Percentiles rank a stretch among this genome's conserved stretches.
phyloP scores from a whole-genome alignment of 2,888 invertebrate species.

The Meandrusa payeni region DNA sequence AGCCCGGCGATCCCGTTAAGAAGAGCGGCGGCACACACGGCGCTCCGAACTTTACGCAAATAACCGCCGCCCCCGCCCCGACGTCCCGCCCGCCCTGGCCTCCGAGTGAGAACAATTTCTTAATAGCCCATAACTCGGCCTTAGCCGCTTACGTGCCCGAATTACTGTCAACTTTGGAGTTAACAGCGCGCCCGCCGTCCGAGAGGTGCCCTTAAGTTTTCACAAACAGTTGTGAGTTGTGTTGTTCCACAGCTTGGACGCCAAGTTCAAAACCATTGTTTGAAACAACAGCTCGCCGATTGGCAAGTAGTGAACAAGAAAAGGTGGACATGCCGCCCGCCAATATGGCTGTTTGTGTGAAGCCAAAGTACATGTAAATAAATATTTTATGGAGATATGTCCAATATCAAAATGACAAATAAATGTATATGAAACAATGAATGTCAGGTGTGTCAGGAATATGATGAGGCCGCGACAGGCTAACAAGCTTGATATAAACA shows the following conservation, averaged over 20 bases:
- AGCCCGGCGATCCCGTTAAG: slow-evolving; percentile 42
- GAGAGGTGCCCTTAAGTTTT: slow-evolving; percentile 19
- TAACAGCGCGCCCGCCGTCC: slow-evolving; percentile 24
- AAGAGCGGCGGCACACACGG: slow-evolving; percentile 58
- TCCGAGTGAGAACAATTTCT: slow-evolving; percentile 70
- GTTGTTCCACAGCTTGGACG: slow-evolving; percentile 15
- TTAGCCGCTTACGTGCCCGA: slow-evolving; percentile 58
- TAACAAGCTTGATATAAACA: too few relatives aligned
- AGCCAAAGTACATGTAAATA: too few relatives aligned
- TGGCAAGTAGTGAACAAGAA: too few relatives aligned
- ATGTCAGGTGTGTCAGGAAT: too few relatives aligned
- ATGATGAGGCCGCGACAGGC: too few relatives aligned
- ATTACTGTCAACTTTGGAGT: slow-evolving; percentile 62
- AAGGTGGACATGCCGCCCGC: too few relatives aligned
- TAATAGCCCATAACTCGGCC: slow-evolving; percentile 72
- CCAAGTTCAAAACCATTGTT: too few relatives aligned
- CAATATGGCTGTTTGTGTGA: too few relatives aligned
- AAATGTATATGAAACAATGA: too few relatives aligned
- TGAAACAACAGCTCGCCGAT: too few relatives aligned
- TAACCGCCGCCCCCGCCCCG: slow-evolving; percentile 35
- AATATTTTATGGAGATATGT: too few relatives aligned
- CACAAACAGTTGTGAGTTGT: slow-evolving; percentile 9
- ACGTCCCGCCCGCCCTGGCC: slow-evolving; percentile 28
- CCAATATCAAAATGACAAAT: too few relatives aligned
- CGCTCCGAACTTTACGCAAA: slow-evolving; percentile 62